Evolutionary conservation across 2,888 invertebrate genomes (phyloP), one percentile per base, ranked within the genome.

Genomic region (Merodon equestris): DNA sequence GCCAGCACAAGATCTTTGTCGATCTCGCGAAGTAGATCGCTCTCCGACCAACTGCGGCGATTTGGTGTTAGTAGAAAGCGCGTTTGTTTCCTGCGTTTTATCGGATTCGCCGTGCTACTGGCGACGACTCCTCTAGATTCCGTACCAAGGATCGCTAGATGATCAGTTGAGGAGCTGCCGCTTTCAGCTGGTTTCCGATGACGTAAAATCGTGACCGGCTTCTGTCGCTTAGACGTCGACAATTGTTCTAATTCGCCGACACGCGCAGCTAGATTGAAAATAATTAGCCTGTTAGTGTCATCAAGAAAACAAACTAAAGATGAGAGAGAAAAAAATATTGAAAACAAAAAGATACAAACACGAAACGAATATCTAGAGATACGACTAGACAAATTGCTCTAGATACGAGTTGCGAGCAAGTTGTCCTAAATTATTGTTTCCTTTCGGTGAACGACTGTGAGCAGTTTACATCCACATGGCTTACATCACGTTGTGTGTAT

Each of bases 21-120:
- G 87, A 93, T 93, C 89, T 93, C 93, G 88, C 91, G 91, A 87
- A 93, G 90, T 82, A 93, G 89, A 86, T 89, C 89, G 82, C 86
- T 88, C 82, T 89, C 89, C 17, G 89, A 89, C 87, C 88, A 89
- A 83, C 89, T 89, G 82, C 87, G 87, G 36, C 89, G 87, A 79
- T 88, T 86, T 84, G 82, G 85, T 81, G 84, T 84, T 57, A 87
- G 84, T 79, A 86, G 83, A 82, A 87, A 88, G 74, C 87, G 86
- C 67, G 88, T 88, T 82, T 87, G 88, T 73, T 88, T 88, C 81
- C 83, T 83, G 19, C 72, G 81, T 48, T 76, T 82, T 50, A 42
- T 60, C 44, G 64, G 47, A 66, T 54, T 57, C 9, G 53, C 34
- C 42, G 27, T 13, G 18, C 54, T 58, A 48, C 53, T 64, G 44